Evolutionary conservation across 2,888 invertebrate genomes (phyloP), one percentile per base, ranked within the genome.

Genomic region (Baccha elongata): DNA sequence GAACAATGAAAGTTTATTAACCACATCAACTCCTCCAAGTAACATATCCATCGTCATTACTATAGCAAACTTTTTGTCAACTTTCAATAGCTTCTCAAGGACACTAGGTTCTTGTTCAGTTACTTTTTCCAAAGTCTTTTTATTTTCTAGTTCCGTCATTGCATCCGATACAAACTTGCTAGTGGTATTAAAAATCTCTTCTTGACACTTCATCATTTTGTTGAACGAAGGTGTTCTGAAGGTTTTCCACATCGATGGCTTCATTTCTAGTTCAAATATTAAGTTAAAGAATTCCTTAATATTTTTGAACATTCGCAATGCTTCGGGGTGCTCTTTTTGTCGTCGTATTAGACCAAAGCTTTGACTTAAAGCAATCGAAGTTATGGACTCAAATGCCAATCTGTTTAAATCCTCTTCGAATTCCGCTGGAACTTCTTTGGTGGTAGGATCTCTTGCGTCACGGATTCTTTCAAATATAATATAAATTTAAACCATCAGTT

Each of bases 11-110:
- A n/a, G n/a, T n/a, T n/a, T n/a, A n/a, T n/a, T n/a, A n/a, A 96
- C 95, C 67, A 95, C 94, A 87, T 95, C 95, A 19, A 95, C 93
- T 68, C 95, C 95, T 44, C 94, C 95, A 74, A 93, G 90, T 6
- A 95, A 86, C 94, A 95, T 93, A 87, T 95, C 95, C 86, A 93
- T 92, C 1, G 93, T 93, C 94, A 95, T 95, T 78, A 93, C 91
- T 5, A 92, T 87, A 0, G 94, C 95, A 7, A 94, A 92, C 86
- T 91, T 92, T 84, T 92, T 92, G 85, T 94, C 93, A 17, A 93
- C 92, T 48, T 92, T 92, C 21, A 94, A 88, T 8, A 95, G 88
- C 86, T 93, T 93, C 88, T 95, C 93, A 40, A 95, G 90, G 1
- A 95, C 92, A 87, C 94, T 94, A 21, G 91, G 89, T n/a, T 92